Conservation (phyloP, 2,797 vertebrate genomes). For the Fistularia commersonii region DNA sequence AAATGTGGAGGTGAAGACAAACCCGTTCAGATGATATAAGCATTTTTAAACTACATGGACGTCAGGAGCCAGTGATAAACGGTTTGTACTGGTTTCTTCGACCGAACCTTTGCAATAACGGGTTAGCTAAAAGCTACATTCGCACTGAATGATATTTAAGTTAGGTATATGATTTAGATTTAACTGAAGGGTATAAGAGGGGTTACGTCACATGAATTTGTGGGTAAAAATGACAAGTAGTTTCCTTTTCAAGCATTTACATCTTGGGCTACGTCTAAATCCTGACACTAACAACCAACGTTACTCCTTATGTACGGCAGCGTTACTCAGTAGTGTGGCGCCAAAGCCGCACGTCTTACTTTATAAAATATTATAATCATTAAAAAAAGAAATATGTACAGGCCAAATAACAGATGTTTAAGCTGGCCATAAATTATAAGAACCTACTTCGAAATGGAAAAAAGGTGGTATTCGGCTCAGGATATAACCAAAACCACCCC, state of each 20-base stretch:
- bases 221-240: background rate
- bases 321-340: background rate
- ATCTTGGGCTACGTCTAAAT: conserved; percentile 46
- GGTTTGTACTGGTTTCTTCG: too few relatives aligned
- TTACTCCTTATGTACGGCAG: background rate
- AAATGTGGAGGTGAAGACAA: too few relatives aligned
- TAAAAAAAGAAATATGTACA: accelerated
- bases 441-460: conserved; percentile 1
- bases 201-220: background rate
- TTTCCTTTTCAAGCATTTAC: background rate
- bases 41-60: too few relatives aligned
- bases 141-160: too few relatives aligned
- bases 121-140: too few relatives aligned
- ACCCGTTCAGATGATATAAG: too few relatives aligned
- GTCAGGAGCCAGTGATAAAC: too few relatives aligned
- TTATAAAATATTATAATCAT: too few relatives aligned
- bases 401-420: accelerated
- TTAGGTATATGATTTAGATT: too few relatives aligned
- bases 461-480: conserved; percentile 26
- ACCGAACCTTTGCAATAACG: background rate
- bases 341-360: background rate
- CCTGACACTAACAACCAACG: conserved; percentile 19
- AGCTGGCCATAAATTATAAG: background rate
- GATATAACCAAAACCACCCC: conserved; percentile 44
- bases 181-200: too few relatives aligned